These are phyloP conservation scores for Hozukius guyotensis DNA, from an alignment of 2,797 vertebrate species.

Conservation along the genomic window DNA sequence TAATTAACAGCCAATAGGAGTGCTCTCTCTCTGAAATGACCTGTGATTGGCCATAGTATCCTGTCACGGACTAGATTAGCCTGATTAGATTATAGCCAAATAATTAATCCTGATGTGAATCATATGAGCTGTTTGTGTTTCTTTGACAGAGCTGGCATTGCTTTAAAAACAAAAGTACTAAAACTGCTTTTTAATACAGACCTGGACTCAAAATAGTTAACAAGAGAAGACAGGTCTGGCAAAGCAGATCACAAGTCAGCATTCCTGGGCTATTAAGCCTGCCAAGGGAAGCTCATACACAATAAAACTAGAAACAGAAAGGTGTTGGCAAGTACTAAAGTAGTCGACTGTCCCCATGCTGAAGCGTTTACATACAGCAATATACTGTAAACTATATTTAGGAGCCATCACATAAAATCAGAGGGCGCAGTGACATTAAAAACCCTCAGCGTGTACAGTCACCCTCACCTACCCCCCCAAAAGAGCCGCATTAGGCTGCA, in stretches of 20 bases:
- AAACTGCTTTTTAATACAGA: conserved; percentile 23
- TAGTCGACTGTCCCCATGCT: conserved; percentile 30
- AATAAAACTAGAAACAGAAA: conserved; percentile 56
- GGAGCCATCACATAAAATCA: conserved; percentile 34
- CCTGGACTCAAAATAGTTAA: conserved; percentile 46
- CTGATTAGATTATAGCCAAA: too few species aligned
- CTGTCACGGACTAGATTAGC: too few species aligned
- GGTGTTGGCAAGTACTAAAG: conserved; percentile 50
- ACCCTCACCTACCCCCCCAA: conserved; percentile 5
- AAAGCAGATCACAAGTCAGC: conserved; percentile 51
- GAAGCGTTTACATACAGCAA: conserved; percentile 41
- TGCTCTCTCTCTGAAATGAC: too few species aligned
- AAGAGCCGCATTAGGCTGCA: conserved; percentile 4
- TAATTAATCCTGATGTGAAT: neutral
- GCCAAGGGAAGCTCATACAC: conserved; percentile 55
- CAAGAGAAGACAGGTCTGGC: conserved; percentile 35
- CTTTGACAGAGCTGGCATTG: neutral
- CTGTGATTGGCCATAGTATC: too few species aligned
- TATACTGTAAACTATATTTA: conserved; percentile 53
- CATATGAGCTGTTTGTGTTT: neutral
- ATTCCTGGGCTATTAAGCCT: conserved; percentile 39
- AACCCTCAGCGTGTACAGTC: conserved; percentile 2
- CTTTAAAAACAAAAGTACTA: neutral
- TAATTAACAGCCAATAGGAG: too few species aligned
- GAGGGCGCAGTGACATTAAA: conserved; percentile 14